Evolutionary conservation across 2,797 vertebrate species (phyloP).

Genomic region (Anniella stebbinsi): DNA sequence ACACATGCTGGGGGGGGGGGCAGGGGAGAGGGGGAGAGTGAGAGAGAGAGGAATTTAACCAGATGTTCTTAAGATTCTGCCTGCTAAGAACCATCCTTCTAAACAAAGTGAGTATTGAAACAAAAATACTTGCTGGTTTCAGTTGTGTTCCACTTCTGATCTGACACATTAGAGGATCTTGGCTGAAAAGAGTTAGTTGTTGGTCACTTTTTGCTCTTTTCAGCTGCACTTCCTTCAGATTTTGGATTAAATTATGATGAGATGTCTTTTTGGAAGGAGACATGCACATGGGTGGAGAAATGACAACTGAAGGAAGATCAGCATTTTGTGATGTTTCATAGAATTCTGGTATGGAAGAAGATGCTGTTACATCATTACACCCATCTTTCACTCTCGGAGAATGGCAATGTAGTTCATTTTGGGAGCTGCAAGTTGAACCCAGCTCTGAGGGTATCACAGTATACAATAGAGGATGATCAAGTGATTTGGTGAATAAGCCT

Average conservation of each 20-base stretch:
- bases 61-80: background rate
- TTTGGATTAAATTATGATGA: conserved; percentile 5
- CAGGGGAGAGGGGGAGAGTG: too few relatives aligned
- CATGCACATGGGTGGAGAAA: background rate
- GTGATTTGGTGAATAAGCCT: background rate
- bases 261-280: conserved; percentile 11
- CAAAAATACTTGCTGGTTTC: conserved; percentile 33
- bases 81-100: background rate
- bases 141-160: conserved; percentile 14
- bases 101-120: background rate
- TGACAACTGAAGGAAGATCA: background rate
- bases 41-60: background rate
- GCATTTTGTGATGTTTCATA: background rate
- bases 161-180: background rate
- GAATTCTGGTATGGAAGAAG: background rate
- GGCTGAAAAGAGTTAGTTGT: background rate
- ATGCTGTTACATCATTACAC: background rate
- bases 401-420: background rate
- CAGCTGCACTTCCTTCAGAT: conserved; percentile 18
- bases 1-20: too few relatives aligned
- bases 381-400: background rate
- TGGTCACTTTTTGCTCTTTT: conserved; percentile 3
- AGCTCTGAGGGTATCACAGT: background rate
- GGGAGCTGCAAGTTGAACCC: background rate
- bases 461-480: background rate